These are phyloP conservation scores for Rhea pennata DNA, from an alignment of 2,113 vertebrate genomes.

Conservation along the genomic window DNA sequence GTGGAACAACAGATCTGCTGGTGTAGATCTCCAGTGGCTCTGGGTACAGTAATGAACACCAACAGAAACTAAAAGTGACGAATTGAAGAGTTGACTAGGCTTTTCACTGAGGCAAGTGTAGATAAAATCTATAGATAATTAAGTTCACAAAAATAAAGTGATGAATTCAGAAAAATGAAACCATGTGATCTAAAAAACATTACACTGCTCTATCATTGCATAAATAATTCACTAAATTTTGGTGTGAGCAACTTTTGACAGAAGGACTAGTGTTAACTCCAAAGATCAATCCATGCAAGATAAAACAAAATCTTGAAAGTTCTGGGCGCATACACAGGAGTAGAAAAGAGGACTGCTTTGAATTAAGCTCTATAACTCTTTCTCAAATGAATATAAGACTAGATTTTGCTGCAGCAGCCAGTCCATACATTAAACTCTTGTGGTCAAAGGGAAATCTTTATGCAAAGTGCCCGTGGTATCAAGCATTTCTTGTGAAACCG, in stretches of 20 bases:
- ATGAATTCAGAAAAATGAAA: background rate
- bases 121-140: background rate
- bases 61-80: background rate
- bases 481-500: constrained; percentile 1
- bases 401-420: constrained; percentile 2
- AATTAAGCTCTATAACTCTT: constrained; percentile 13
- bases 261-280: background rate
- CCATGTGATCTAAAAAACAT: background rate
- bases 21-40: background rate
- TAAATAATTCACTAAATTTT: background rate
- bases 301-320: background rate
- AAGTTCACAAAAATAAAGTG: background rate
- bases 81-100: background rate
- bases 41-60: background rate
- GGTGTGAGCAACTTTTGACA: background rate
- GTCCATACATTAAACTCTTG: background rate
- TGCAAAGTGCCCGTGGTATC: background rate
- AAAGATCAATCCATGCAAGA: background rate
- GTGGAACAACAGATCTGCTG: background rate
- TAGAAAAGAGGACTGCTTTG: background rate
- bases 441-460: constrained; percentile 27
- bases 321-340: background rate
- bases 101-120: background rate
- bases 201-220: background rate
- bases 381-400: background rate